Base-by-base conservation (phyloP, 2,113 vertebrate genomes). In the Sylvietta virens region DNA sequence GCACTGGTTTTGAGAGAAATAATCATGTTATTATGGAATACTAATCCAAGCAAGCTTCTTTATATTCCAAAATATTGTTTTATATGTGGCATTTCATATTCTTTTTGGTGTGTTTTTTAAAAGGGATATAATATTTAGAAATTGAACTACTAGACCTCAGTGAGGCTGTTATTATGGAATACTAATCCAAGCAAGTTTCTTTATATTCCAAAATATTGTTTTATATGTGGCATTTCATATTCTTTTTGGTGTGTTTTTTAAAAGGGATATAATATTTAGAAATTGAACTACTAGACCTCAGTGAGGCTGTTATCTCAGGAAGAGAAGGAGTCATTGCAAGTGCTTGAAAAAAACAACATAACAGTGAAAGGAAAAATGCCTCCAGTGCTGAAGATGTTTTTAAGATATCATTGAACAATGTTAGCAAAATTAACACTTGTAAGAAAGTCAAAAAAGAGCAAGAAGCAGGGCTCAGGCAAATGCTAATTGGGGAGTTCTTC, bases 341-440 rank as follows among this genome's bases (percentile, higher is more conserved):
- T 58, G 85, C 37, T 88, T 86, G 45, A 92, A 76, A 94, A 89
- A 95, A 76, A 90, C 70, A 95, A 93, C 74, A 87, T 88, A 93
- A 94, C 74, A 64, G 78, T 51, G 37, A 88, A 90, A 31, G 47
- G 40, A 45, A 76, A 81, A 83, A 57, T 70, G 74, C 87, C 81
- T 85, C 81, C 44, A 70, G 92, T 73, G 58, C 81, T 86, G 79
- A 56, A 81, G 88, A 79, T 89, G 93, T 86, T 85, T 93, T 95
- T 72, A 95, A 92, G 96, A 88, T 86, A 86, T 57, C 77, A 72
- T 67, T 81, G 80, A 94, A 94, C 70, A 94, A 77, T 67, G 81
- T 65, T 93, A 96, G 93, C 67, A 88, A 96, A 96, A 95, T 96
- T 97, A 94, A 94, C 93, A 94, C 76, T 78, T 95, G 69, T 60